A percentile compares a stretch with the other conserved stretches of the same genome.
phyloP scores from a whole-genome alignment of 2,113 vertebrate species.

The Pomatostomus ruficeps region DNA sequence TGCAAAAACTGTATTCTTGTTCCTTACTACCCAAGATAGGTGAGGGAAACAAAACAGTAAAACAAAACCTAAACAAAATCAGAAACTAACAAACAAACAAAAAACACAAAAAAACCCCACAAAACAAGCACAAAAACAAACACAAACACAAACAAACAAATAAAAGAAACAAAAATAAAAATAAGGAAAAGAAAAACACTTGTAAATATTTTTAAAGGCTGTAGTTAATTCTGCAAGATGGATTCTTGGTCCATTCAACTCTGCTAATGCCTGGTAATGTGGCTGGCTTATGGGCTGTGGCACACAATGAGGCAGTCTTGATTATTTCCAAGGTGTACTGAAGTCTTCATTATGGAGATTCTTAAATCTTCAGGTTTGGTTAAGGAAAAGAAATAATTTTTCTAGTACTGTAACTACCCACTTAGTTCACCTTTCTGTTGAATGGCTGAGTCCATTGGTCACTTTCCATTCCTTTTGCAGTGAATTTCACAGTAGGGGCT shows the following conservation, averaged over 20 bases:
- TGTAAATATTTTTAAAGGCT: background rate
- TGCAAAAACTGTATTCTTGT: background rate
- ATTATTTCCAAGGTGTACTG: background rate
- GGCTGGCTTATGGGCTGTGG: accelerated
- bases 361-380: background rate
- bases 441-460: background rate
- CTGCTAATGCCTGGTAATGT: background rate
- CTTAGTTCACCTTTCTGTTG: background rate
- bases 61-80: too few species aligned
- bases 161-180: background rate
- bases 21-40: background rate
- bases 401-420: background rate
- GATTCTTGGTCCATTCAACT: background rate
- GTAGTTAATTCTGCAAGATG: background rate
- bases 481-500: background rate
- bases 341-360: background rate
- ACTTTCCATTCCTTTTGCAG: background rate
- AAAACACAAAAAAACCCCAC: background rate
- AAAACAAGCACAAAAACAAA: background rate
- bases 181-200: background rate
- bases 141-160: too few species aligned
- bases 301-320: background rate
- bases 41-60: background rate
- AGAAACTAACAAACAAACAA: too few species aligned
- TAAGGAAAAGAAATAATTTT: background rate